phyloP scores from a whole-genome alignment of 2,888 invertebrate genomes.

The Cryptophagus acutangulus region DNA sequence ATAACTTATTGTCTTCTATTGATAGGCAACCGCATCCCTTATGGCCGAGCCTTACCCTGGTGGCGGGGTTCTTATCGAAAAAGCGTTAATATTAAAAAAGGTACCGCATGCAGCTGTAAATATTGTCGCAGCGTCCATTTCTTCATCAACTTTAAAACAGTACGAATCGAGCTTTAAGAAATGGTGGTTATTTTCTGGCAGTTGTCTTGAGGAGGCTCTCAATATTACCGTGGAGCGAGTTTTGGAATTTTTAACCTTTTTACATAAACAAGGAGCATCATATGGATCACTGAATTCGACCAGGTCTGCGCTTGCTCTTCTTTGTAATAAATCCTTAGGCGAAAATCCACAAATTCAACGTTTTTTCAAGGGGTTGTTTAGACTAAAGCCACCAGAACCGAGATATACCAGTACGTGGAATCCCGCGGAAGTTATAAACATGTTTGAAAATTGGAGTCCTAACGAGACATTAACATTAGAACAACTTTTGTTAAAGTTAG shows the following conservation, averaged over 20 bases:
- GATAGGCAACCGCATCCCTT: background rate
- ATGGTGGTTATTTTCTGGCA: no score
- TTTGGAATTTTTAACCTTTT: constrained; percentile 3
- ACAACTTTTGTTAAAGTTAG: background rate
- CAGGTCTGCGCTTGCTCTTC: background rate
- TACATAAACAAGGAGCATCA: constrained; percentile 7
- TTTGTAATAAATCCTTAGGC: background rate
- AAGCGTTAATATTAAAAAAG: background rate
- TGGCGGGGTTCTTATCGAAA: constrained; percentile 1
- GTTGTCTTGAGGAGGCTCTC: background rate
- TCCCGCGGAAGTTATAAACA: background rate
- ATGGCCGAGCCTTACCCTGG: background rate
- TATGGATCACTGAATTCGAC: constrained; percentile 1
- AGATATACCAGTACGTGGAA: constrained; percentile 3
- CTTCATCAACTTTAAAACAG: no score
- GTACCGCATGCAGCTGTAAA: background rate
- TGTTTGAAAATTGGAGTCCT: no score
- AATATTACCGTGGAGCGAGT: background rate
- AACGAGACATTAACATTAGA: no score
- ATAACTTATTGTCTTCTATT: background rate
- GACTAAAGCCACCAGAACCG: background rate
- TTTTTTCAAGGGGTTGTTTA: constrained; percentile 2
- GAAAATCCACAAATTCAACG: background rate
- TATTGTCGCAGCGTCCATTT: background rate
- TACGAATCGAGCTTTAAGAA: no score